Conservation (phyloP, 2,888 invertebrate species). For the Leptinotarsa tumamoca region DNA sequence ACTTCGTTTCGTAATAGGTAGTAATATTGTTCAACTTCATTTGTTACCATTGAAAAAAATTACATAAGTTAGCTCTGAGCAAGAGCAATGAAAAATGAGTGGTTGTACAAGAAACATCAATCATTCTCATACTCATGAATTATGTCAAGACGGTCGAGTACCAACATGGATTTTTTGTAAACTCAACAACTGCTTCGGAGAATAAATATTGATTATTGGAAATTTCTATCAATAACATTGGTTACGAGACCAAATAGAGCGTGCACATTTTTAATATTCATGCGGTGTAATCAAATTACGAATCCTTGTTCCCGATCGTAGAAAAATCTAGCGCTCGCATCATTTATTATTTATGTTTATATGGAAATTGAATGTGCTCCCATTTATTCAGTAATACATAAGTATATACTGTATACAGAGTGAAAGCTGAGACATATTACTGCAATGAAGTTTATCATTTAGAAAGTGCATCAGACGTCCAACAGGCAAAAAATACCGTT, state of each 20-base stretch:
- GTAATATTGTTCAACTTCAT: too few species aligned
- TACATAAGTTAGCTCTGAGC: too few species aligned
- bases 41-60: too few species aligned
- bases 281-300: slow-evolving; percentile 7
- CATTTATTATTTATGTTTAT: slow-evolving; percentile 18
- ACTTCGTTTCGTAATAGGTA: too few species aligned
- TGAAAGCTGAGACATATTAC: slow-evolving; percentile 16
- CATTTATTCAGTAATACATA: neutral
- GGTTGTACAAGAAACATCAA: neutral
- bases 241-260: slow-evolving; percentile 14
- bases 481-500: slow-evolving; percentile 2
- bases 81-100: too few species aligned
- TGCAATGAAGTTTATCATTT: slow-evolving; percentile 1
- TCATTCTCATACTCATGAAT: neutral
- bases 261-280: slow-evolving; percentile 4
- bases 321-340: slow-evolving; percentile 12
- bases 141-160: neutral
- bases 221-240: slow-evolving; percentile 13
- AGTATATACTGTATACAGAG: neutral
- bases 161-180: neutral
- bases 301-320: slow-evolving; percentile 5
- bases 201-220: slow-evolving; percentile 8
- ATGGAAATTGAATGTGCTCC: slow-evolving; percentile 9
- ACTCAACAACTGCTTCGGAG: neutral
- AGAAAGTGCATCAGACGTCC: slow-evolving; percentile 5